Evolutionary conservation across 2,113 vertebrate species (phyloP).

Genomic region (Arenaria interpres): DNA sequence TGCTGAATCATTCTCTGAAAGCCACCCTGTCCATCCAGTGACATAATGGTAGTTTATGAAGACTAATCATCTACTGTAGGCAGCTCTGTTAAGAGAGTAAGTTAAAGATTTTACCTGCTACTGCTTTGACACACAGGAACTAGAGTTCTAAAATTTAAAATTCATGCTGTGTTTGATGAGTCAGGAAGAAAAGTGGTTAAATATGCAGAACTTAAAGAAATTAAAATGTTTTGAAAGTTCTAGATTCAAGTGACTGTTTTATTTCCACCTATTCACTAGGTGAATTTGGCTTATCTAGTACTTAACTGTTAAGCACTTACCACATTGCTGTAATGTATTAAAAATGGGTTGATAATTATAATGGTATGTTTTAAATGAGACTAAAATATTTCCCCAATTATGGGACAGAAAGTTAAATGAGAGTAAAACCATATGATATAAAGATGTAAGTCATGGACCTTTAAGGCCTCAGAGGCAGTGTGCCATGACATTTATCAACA

Average conservation of each 20-base stretch:
- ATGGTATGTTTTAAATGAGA: background rate
- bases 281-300: background rate
- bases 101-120: background rate
- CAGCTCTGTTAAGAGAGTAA: background rate
- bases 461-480: background rate
- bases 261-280: background rate
- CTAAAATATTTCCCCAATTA: background rate
- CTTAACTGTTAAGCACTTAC: background rate
- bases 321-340: background rate
- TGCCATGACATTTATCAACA: background rate
- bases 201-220: background rate
- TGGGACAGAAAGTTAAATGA: background rate
- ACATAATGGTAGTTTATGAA: background rate
- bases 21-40: background rate
- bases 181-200: background rate
- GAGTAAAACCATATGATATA: background rate
- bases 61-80: background rate
- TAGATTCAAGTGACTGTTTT: background rate
- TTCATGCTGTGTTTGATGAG: accelerated
- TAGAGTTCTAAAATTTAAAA: background rate
- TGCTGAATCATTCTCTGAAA: background rate
- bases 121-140: background rate
- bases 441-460: background rate
- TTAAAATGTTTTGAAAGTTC: background rate
- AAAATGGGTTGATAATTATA: background rate